Conservation (phyloP, 1,140 invertebrate species). For the Triops longicaudatus region DNA sequence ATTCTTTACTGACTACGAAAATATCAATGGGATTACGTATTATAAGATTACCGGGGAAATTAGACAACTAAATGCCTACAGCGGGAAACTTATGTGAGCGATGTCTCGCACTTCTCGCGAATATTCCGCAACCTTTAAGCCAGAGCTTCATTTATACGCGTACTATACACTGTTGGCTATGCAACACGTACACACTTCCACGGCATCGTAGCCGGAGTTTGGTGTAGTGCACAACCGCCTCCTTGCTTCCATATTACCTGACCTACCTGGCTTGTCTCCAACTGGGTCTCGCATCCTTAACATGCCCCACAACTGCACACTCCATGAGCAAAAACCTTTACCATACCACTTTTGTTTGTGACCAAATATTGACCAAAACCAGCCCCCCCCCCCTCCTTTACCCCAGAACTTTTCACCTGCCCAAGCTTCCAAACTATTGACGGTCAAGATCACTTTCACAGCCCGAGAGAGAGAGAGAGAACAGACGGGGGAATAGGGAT, state of each 20-base stretch:
- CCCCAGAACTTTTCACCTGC: background rate
- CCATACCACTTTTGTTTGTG: background rate
- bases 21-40: too few species aligned
- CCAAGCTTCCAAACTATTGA: background rate
- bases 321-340: background rate
- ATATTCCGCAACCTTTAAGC: too few species aligned
- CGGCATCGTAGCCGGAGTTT: too few species aligned
- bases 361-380: background rate
- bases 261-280: background rate
- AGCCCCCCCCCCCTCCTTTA: background rate
- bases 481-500: too few species aligned
- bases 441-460: conserved; percentile 7
- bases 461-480: background rate
- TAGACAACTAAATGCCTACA: too few species aligned
- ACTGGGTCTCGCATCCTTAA: conserved; percentile 1
- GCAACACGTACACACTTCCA: too few species aligned
- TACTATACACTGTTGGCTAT: too few species aligned
- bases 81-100: too few species aligned
- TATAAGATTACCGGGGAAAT: too few species aligned
- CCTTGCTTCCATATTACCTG: background rate
- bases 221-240: background rate
- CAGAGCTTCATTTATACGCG: too few species aligned
- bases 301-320: background rate
- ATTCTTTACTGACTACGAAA: too few species aligned
- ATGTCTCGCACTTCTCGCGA: too few species aligned